A percentile compares a stretch with the other conserved stretches of the same genome.
phyloP scores from a whole-genome alignment of 2,113 vertebrate species.

The Sinocyclocheilus grahami region DNA sequence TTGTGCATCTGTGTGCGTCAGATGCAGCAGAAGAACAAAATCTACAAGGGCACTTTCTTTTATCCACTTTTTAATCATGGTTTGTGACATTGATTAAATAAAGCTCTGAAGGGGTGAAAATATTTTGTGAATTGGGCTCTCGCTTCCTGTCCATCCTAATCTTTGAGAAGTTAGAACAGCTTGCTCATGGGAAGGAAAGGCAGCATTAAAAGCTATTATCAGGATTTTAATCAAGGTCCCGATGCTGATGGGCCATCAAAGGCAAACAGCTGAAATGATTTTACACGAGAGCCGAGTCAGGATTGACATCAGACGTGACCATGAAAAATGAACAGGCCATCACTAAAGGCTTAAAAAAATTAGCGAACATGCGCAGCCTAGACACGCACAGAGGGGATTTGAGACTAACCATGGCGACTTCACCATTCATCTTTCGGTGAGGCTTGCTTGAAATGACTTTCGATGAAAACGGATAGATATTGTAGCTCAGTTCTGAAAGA shows the following conservation, averaged over 20 bases:
- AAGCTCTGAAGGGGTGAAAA: conserved; percentile 13
- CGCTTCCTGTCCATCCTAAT: conserved; percentile 10
- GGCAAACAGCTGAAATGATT: conserved; percentile 5
- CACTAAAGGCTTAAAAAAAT: background rate
- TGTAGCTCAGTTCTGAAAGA: background rate
- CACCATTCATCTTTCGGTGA: background rate
- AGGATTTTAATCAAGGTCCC: conserved; percentile 24
- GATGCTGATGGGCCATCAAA: background rate
- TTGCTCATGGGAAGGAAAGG: background rate
- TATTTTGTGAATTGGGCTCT: conserved; percentile 1
- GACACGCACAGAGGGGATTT: background rate
- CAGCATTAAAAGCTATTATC: conserved; percentile 27
- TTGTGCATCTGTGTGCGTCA: background rate
- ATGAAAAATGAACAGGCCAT: conserved; percentile 4
- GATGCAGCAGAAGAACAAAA: background rate
- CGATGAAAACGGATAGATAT: background rate
- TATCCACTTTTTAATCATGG: conserved; percentile 1
- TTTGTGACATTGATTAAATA: conserved; percentile 25
- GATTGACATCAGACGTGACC: conserved; percentile 14
- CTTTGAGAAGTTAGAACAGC: conserved; percentile 14
- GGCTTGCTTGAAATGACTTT: background rate
- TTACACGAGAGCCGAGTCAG: conserved; percentile 4
- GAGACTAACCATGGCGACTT: background rate
- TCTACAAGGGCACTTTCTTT: conserved; percentile 18
- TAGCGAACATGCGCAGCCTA: background rate